A percentile compares a stretch with the other conserved stretches of the same genome.
These are phyloP conservation scores for Ovis canadensis DNA, from an alignment of 2,113 vertebrate species.

Conservation along the genomic window DNA sequence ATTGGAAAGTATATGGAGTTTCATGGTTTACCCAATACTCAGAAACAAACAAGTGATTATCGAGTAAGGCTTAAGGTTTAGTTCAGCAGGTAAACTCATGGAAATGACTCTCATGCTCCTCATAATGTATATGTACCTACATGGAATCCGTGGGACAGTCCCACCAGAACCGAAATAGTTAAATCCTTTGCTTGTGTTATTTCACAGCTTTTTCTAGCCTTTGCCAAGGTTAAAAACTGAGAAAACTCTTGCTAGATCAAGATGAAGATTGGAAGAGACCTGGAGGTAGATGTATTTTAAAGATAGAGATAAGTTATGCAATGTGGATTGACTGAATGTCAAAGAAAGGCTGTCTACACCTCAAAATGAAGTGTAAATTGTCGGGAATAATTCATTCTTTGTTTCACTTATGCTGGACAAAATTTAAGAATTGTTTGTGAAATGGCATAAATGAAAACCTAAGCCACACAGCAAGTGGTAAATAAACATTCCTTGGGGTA, in stretches of 20 bases:
- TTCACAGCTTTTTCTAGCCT: neutral
- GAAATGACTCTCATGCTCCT: neutral
- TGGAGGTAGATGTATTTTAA: neutral
- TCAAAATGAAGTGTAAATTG: neutral
- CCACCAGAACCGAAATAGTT: slow-evolving; percentile 4
- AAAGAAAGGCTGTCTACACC: neutral
- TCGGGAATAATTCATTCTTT: neutral
- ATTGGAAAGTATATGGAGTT: neutral
- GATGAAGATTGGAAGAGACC: neutral
- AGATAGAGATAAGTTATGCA: neutral
- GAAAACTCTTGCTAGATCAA: neutral
- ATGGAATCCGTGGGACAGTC: neutral
- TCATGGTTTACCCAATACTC: neutral
- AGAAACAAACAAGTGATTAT: neutral
- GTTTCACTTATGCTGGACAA: neutral
- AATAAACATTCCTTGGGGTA: neutral
- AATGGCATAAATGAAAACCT: neutral
- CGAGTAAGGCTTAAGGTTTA: neutral
- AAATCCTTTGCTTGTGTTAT: neutral
- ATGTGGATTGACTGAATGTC: neutral
- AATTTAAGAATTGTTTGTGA: neutral
- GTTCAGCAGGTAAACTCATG: neutral
- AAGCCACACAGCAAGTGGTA: neutral
- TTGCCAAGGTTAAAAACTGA: neutral
- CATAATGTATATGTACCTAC: neutral